Evolutionary conservation across 2,113 vertebrate species (phyloP).

Genomic region (Epinephelus fuscoguttatus): DNA sequence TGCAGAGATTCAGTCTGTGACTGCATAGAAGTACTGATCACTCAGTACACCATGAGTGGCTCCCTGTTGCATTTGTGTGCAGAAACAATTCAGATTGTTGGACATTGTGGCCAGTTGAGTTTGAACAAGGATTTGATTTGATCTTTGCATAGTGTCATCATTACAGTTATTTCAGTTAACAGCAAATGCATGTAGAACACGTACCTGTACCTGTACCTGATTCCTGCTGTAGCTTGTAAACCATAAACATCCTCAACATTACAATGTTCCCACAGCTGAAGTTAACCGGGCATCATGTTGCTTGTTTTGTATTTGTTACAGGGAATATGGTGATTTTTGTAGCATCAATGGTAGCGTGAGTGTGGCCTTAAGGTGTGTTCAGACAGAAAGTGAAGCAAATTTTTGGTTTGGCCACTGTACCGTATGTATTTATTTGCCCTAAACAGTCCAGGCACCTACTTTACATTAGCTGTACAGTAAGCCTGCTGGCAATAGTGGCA

Average conservation of each 20-base stretch:
- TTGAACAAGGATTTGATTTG: background rate
- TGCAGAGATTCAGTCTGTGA: background rate
- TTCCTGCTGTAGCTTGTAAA: background rate
- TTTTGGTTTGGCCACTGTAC: too few species aligned
- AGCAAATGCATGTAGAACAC: background rate
- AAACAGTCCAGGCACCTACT: too few species aligned
- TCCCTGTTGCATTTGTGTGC: background rate
- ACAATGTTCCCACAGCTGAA: background rate
- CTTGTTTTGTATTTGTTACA: background rate
- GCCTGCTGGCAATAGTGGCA: too few species aligned
- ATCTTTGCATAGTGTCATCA: background rate
- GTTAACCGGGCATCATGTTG: too few species aligned
- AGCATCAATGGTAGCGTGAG: background rate
- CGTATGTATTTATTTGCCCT: too few species aligned
- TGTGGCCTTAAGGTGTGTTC: too few species aligned
- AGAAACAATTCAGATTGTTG: background rate
- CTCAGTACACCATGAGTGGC: background rate
- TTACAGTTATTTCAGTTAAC: background rate
- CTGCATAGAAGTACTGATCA: background rate
- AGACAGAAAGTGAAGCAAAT: too few species aligned
- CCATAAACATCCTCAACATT: background rate
- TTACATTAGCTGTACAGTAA: too few species aligned
- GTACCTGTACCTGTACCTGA: background rate
- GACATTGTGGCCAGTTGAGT: background rate
- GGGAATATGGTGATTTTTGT: background rate